Conservation (phyloP, 2,113 vertebrate species). For the Corydoras maculifer region DNA sequence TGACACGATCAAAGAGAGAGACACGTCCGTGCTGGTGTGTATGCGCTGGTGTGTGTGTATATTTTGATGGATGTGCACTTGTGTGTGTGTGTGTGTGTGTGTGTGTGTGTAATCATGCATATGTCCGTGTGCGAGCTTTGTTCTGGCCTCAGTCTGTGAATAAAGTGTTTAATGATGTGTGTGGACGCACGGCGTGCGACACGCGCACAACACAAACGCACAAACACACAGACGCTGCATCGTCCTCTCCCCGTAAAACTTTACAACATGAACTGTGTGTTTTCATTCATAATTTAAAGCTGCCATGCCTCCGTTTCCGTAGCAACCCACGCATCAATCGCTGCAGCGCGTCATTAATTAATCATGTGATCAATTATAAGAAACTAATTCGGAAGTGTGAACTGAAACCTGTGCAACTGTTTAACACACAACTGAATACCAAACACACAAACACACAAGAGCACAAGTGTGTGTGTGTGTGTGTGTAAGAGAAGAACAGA, state of each 20-base stretch:
- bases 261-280: too few species aligned
- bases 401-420: neutral
- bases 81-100: neutral
- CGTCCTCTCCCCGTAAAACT: too few species aligned
- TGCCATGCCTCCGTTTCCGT: too few species aligned
- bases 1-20: constrained; percentile 56
- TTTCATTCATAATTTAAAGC: too few species aligned
- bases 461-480: neutral
- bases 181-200: constrained; percentile 17
- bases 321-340: too few species aligned
- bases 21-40: constrained; percentile 22
- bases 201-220: constrained; percentile 4
- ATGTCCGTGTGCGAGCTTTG: neutral
- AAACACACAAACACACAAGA: neutral
- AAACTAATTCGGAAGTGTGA: too few species aligned
- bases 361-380: too few species aligned
- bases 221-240: neutral
- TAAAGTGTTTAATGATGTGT: constrained; percentile 20
- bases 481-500: too few species aligned
- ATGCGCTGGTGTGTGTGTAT: constrained; percentile 22
- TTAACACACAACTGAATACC: neutral
- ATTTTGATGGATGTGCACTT: constrained; percentile 20
- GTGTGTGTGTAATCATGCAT: constrained; percentile 18
- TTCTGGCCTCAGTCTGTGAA: neutral
- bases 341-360: too few species aligned